Evolutionary conservation across 2,113 vertebrate genomes (phyloP).

Genomic region (Cromileptes altivelis): DNA sequence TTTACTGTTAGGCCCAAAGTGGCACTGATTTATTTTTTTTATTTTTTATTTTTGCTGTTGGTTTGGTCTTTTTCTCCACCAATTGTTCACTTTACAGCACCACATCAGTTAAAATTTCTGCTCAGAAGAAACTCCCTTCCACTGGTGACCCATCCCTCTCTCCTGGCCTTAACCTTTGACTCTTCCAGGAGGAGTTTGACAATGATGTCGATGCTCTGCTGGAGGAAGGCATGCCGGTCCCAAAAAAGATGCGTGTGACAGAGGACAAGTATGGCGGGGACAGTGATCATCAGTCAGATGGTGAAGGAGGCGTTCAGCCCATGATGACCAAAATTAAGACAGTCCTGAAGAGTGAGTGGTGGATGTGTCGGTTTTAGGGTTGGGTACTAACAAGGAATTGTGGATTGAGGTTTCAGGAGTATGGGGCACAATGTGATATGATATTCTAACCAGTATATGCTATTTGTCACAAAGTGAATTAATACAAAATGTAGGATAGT

Average conservation of each 20-base stretch:
- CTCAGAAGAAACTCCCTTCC: neutral
- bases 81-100: neutral
- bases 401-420: neutral
- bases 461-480: neutral
- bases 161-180: slow-evolving; percentile 68
- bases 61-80: neutral
- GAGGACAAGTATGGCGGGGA: slow-evolving; percentile 93
- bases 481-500: neutral
- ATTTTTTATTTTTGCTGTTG: neutral
- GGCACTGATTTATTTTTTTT: neutral
- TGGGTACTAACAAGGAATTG: neutral
- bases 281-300: slow-evolving; percentile 96
- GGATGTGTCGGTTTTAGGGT: slow-evolving; percentile 8
- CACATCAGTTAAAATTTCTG: neutral
- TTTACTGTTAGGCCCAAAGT: neutral
- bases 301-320: slow-evolving; percentile 95
- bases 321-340: slow-evolving; percentile 99
- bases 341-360: slow-evolving; percentile 96
- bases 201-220: slow-evolving; percentile 98
- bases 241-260: slow-evolving; percentile 92
- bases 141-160: slow-evolving; percentile 34
- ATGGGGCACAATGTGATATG: neutral
- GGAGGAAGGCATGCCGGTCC: slow-evolving; percentile 96
- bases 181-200: slow-evolving; percentile 99
- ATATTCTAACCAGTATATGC: neutral